Evolutionary conservation across 2,888 invertebrate genomes (phyloP), one percentile per base, ranked within the genome.

Genomic region (Camponotus fellah): DNA sequence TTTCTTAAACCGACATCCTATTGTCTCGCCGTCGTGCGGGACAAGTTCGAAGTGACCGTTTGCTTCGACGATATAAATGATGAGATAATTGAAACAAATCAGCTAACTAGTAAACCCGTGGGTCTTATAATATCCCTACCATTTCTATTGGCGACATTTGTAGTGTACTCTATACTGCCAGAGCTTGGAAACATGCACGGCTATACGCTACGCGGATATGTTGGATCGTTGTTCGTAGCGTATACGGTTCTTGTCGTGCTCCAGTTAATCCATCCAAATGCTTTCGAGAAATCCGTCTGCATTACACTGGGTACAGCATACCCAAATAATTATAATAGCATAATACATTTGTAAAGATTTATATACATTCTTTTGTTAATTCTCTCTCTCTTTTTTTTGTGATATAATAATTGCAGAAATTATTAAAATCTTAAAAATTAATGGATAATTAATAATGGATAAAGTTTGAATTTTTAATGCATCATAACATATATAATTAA

Each of bases 141-240:
- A 0, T 95, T 94, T 46, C 88, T 95, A 0, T 1, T 94, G 9
- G 83, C 87, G 2, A 95, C 95, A 0, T 92, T 94, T 14, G 17
- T 94, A 53, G 91, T 94, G 37, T 95, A 95, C 72, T 87, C 90
- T 12, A 56, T 94, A 14, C 69, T 95, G 4, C 93, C 94, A 0
- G 93, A 94, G 60, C 83, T 95, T 72, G 86, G 88, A 64, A 95
- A 94, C 68, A 90, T 95, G 77, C 95, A 95, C 43, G 95, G 95
- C 0, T 83, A 83, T 5, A 93, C 93, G 0, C 88, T 95, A 12
- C 92, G 94, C 37, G 89, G 91, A 60, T 94, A 95, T 87, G 88
- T 94, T 0, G 89, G 88, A 34, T 87, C 89, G 2, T 89, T 95
- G 40, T 79, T 92, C 66, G 60, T 92, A 21, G 93, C 93, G 12